These are phyloP conservation scores for Menura novaehollandiae DNA, from an alignment of 2,113 vertebrate genomes.

Conservation along the genomic window DNA sequence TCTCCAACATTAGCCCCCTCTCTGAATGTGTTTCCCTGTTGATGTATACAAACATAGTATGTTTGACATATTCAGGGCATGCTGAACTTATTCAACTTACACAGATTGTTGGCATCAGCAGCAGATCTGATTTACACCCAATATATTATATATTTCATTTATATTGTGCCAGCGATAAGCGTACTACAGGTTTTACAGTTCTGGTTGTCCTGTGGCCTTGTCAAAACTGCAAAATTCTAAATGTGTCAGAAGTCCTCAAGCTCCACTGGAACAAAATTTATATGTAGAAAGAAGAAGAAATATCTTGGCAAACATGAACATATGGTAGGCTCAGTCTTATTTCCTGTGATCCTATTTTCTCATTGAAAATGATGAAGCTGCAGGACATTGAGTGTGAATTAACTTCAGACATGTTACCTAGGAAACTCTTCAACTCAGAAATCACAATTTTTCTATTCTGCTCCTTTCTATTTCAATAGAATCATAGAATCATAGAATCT, in stretches of 20 bases:
- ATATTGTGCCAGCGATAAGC: neutral
- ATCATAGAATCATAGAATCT: neutral
- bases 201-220: conserved; percentile 1
- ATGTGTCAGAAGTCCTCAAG: neutral
- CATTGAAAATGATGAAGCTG: neutral
- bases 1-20: neutral
- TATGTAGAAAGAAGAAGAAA: neutral
- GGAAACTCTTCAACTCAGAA: neutral
- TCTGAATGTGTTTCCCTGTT: neutral
- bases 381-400: neutral
- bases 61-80: conserved; percentile 38
- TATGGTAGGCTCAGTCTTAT: neutral
- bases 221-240: neutral
- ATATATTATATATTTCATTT: neutral
- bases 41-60: neutral
- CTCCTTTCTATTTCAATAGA: neutral
- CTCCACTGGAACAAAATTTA: neutral
- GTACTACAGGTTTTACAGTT: neutral
- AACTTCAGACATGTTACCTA: neutral
- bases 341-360: neutral
- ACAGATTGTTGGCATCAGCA: neutral
- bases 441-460: neutral
- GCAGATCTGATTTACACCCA: neutral
- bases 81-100: neutral
- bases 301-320: neutral